These are phyloP conservation scores for Daboia siamensis DNA, from an alignment of 2,113 vertebrate species.

Conservation along the genomic window DNA sequence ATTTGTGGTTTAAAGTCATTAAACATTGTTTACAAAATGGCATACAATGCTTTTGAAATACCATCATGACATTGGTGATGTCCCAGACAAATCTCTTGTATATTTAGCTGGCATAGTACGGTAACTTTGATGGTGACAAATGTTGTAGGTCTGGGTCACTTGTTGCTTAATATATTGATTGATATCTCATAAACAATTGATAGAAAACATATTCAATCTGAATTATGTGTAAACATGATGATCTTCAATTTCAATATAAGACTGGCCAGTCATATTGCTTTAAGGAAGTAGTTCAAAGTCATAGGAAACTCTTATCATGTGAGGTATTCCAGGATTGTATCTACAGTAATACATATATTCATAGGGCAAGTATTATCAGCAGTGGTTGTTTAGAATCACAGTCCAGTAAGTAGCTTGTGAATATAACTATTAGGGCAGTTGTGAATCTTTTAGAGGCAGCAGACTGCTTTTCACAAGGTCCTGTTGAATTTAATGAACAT, in stretches of 20 bases:
- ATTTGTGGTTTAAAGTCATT: neutral
- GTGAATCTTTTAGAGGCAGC: constrained; percentile 53
- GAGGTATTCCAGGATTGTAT: neutral
- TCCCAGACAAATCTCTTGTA: neutral
- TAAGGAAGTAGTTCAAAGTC: neutral
- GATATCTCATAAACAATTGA: neutral
- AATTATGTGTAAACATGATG: neutral
- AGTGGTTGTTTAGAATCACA: neutral
- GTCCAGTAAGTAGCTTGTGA: neutral
- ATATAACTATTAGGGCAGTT: constrained; percentile 53
- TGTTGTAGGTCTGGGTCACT: neutral
- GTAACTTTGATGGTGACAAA: neutral
- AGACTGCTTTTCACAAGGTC: constrained; percentile 61
- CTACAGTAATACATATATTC: neutral
- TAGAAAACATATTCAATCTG: neutral
- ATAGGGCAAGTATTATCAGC: neutral
- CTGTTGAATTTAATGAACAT: constrained; percentile 67
- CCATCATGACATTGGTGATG: neutral
- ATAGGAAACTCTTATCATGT: neutral
- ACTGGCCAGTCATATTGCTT: neutral
- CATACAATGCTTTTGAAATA: neutral
- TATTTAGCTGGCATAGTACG: too few relatives aligned
- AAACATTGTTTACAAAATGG: neutral
- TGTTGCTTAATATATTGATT: neutral
- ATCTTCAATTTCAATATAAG: neutral